Conservation (phyloP, 92 coral and sea anemone species). For the Meandrina meandrites region DNA sequence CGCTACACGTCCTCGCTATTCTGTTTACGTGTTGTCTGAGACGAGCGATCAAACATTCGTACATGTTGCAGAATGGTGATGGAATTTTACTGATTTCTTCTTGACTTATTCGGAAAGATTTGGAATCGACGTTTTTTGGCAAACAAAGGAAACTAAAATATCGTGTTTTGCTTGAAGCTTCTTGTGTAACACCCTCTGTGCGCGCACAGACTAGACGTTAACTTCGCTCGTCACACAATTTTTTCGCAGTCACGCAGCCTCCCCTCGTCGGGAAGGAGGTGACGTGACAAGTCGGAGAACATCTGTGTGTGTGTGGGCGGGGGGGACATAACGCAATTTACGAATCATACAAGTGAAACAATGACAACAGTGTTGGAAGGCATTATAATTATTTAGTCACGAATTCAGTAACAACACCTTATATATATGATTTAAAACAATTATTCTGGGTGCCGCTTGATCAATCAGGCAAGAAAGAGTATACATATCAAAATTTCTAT, state of each 20-base stretch:
- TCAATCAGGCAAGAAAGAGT: background rate
- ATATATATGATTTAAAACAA: background rate
- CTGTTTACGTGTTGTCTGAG: slow-evolving; percentile 61
- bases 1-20: slow-evolving; percentile 64
- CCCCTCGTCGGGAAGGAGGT: background rate
- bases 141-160: background rate
- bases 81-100: slow-evolving; percentile 8
- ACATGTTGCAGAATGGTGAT: slow-evolving; percentile 16
- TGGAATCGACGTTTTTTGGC: too few relatives aligned
- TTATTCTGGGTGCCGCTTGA: background rate
- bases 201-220: background rate
- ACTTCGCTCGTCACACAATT: background rate
- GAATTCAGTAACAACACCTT: background rate
- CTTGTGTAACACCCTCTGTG: background rate
- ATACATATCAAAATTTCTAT: background rate
- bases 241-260: background rate
- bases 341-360: background rate
- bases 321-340: background rate
- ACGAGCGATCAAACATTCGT: slow-evolving; percentile 58
- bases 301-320: too few relatives aligned
- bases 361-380: background rate
- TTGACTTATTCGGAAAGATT: background rate
- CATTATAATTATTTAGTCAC: background rate
- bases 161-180: too few relatives aligned
- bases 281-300: background rate